Evolutionary conservation across 2,797 vertebrate genomes (phyloP), one percentile per base, ranked within the genome.

Genomic region (Cuniculus paca): DNA sequence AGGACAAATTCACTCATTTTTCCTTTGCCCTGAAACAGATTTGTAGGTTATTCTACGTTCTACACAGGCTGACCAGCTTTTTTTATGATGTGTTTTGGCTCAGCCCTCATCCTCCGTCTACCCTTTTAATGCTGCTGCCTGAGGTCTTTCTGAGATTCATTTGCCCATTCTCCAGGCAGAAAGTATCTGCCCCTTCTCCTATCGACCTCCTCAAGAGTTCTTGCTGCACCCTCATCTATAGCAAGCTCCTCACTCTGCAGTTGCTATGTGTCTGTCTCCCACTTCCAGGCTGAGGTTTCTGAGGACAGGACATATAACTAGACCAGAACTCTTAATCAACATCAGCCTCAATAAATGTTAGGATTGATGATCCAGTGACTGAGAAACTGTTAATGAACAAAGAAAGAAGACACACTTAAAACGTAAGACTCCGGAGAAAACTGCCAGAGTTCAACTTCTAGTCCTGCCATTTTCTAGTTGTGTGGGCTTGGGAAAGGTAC

Each of bases 161-260:
- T 6, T 0, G 9, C 8, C 36, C 14, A 26, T 17, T 6, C 28
- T 12, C 4, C 12, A 4, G 0, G 1, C 3, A 75, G 4, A 48
- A 26, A 14, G 39, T 28, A 42, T n/a, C 24, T 36, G n/a, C 17
- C 39, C 19, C 34, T 81, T 77, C 50, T 91, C 63, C 20, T 0
- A 24, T 6, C n/a, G 11, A 12, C 50, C 19, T 50, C n/a, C 24
- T 26, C 28, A 20, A 1, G 0, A 2, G 72, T n/a, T 91, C 70
- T 82, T 12, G n/a, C 16, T 26, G 28, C 16, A 4, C 4, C 31
- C 20, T 75, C 56, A 39, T 39, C 45, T 1, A 9, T 0, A 11
- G 14, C 56, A 28, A 2, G 48, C 5, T 50, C 42, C 31, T 86
- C 14, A 0, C 14, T 56, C 84, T 45, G 42, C 2, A 6, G 36